Evolutionary conservation across 2,113 vertebrate genomes (phyloP), one percentile per base, ranked within the genome.

Genomic region (Potamarius usumacintae): DNA sequence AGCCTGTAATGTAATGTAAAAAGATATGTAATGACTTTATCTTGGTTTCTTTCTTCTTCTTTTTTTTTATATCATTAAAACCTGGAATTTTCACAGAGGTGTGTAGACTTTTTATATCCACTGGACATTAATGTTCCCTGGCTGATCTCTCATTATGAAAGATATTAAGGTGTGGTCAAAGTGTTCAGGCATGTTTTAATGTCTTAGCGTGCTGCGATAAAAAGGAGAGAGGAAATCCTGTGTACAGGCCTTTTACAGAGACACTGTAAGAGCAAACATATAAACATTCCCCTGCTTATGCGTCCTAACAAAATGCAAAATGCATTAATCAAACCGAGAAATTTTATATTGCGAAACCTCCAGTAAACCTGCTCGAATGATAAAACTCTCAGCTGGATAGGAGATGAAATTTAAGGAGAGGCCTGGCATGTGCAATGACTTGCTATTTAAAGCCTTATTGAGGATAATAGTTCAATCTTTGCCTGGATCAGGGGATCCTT

Each of bases 381-480:
- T 76, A 12, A 25, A 82, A 85, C 11, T 52, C 67, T 78, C 53
- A 53, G 62, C 77, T 65, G 27, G 69, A 78, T 17, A 72, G 27
- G 12, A 79, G 53, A 57, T 18, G 52, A 58, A 80, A 80, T 57
- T 9, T 27, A 57, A 50, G 30, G 83, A 65, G 48, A 72, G 80
- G 80, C 53, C 20, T 12, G 80, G 50, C 52, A 72, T 62, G 86
- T 86, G 84, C 62, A 79, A n/a, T 53, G 53, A 79, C 48, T 77
- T 60, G 79, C 81, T 67, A 81, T 82, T 80, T 86, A 34, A 86
- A 86, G 83, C 10, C 58, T 82, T 69, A 72, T 76, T 50, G 63
- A 63, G 74, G 74, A 77, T 80, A 78, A 83, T 17, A 34, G 22
- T 52, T 86, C 80, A 90, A 83, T 88, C 84, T 88, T 67, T 42